Conservation (phyloP, 2,113 vertebrate genomes). For the Plecturocebus donacophilus region DNA sequence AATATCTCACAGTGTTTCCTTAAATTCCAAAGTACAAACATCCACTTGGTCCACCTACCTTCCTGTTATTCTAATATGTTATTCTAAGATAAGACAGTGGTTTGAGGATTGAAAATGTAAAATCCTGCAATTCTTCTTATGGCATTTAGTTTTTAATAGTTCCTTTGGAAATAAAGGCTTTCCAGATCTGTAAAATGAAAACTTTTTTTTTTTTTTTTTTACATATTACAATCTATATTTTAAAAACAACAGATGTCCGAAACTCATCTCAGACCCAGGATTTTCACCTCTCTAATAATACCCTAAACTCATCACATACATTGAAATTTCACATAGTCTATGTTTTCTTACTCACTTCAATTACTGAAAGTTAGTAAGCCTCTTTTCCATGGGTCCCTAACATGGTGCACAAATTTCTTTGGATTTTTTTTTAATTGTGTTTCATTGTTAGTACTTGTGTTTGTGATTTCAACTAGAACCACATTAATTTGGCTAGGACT, state of each 20-base stretch:
- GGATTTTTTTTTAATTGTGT: not conserved
- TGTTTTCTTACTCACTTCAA: not conserved
- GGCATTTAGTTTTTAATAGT: not conserved
- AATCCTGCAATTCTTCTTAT: not conserved
- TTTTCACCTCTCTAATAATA: not conserved
- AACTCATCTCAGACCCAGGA: not conserved
- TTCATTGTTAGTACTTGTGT: not conserved
- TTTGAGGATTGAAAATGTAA: not conserved
- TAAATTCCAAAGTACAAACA: conserved; percentile 32
- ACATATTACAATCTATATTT: not conserved
- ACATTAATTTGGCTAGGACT: not conserved
- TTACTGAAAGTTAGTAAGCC: not conserved
- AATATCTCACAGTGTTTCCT: conserved; percentile 42
- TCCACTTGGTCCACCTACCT: not conserved
- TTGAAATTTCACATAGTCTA: not conserved
- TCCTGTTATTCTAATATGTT: conserved; percentile 54
- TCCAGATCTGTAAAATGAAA: not conserved
- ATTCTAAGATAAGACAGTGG: conserved; percentile 25
- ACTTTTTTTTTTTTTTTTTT: not conserved
- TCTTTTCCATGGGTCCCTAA: not conserved
- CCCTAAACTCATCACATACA: not conserved
- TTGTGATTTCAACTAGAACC: not conserved
- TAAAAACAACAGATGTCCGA: not conserved
- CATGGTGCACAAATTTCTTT: not conserved
- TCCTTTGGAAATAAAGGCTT: not conserved